Evolutionary conservation across 2,888 invertebrate species (phyloP).

Genomic region (Pseudococcus viburni): DNA sequence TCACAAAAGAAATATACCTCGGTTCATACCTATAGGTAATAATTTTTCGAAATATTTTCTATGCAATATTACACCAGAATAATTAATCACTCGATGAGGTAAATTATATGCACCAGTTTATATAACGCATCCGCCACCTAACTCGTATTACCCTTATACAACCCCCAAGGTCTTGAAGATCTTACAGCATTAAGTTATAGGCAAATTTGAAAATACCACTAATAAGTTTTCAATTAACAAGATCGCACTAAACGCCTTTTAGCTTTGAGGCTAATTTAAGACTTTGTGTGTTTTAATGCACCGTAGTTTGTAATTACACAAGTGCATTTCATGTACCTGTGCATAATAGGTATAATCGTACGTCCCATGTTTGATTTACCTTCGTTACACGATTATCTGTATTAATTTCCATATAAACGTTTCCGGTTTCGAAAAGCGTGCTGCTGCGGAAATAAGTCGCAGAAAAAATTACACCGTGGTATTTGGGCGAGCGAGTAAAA

Average conservation of each 20-base stretch:
- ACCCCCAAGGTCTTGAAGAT: neutral
- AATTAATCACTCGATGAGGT: neutral
- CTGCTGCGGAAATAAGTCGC: neutral
- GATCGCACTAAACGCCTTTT: neutral
- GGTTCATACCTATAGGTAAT: neutral
- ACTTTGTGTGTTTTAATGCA: neutral
- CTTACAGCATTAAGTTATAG: neutral
- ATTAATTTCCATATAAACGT: constrained; percentile 23
- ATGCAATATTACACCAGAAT: neutral
- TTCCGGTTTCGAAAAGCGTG: constrained; percentile 9
- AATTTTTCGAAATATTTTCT: neutral
- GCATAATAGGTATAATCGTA: neutral
- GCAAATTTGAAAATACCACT: neutral
- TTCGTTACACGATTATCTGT: neutral
- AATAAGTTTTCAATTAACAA: constrained; percentile 20
- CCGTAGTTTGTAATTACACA: neutral
- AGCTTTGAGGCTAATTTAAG: neutral
- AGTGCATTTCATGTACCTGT: neutral
- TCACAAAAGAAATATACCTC: no score
- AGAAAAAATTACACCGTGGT: neutral
- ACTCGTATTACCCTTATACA: neutral
- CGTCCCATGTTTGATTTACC: neutral
- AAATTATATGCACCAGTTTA: neutral
- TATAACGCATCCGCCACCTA: neutral
- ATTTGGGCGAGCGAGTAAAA: neutral